These are phyloP conservation scores for Hexactinellida sp. DNA, from an alignment of 37 sponge, comb jelly and placozoan genomes.

Conservation along the genomic window DNA sequence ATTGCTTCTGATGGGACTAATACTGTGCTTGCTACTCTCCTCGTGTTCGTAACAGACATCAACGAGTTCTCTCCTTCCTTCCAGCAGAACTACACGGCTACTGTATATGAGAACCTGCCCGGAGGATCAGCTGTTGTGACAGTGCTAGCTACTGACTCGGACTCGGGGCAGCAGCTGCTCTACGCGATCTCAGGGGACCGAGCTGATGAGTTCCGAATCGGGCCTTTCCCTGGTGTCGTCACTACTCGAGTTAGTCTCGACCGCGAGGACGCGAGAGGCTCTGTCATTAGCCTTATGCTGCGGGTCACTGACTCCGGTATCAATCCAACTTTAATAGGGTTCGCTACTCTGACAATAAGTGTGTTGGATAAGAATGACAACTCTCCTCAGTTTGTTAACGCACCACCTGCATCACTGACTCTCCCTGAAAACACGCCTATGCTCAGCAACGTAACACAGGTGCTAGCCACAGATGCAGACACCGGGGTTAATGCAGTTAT, in stretches of 20 bases:
- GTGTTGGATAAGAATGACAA: slow-evolving; percentile 22
- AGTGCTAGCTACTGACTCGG: slow-evolving; percentile 37
- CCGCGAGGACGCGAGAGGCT: neutral
- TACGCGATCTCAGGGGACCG: neutral
- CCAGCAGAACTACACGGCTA: neutral
- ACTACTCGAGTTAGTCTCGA: neutral
- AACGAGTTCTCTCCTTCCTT: neutral
- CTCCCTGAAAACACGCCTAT: slow-evolving; percentile 31
- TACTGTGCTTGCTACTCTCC: neutral
- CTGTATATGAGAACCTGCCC: neutral
- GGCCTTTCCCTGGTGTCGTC: neutral
- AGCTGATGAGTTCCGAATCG: neutral
- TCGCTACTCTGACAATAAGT: slow-evolving; percentile 18
- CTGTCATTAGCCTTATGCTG: neutral
- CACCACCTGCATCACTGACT: neutral
- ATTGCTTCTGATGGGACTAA: neutral
- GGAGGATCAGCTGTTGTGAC: neutral
- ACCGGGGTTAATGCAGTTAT: slow-evolving; percentile 42
- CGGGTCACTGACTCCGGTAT: slow-evolving; percentile 7
- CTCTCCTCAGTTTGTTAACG: neutral
- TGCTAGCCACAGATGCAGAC: slow-evolving; percentile 42
- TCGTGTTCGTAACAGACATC: neutral
- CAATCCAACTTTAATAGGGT: slow-evolving; percentile 27
- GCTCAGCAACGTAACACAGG: slow-evolving; percentile 13
- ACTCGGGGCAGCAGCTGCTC: neutral